Evolutionary conservation across 2,797 vertebrate species (phyloP), one percentile per base, ranked within the genome.

Genomic region (Cottoperca gobio): DNA sequence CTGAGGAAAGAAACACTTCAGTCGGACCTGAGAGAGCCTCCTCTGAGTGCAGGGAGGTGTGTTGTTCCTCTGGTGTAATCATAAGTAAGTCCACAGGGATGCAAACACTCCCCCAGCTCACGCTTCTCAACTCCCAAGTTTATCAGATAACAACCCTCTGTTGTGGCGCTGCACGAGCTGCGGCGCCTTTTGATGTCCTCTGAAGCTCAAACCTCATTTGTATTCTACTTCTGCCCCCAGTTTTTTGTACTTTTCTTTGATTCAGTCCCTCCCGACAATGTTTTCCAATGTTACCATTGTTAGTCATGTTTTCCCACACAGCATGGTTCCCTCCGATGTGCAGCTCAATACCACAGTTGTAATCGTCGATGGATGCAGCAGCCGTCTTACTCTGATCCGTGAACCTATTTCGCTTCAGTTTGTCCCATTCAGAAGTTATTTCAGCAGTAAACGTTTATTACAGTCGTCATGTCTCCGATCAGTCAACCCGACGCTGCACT

Each of bases 241-340:
- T 83, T 75, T 88, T 76, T 76, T n/a, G n/a, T n/a, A 54, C 75
- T 69, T 65, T 40, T 53, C 88, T 88, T 86, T 91, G 73, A 90
- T 89, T 70, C 59, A 54, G 53, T 59, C 61, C 73, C 70, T 33
- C 82, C 73, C 23, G 12, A 69, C 76, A 78, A 69, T 70, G 72
- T 84, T 84, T 81, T 67, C 67, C 55, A 73, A 8, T 78, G 73
- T 89, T 88, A 87, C 88, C 81, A 81, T 78, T 85, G 86, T 87
- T 76, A 64, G 63, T 81, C 73, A 5, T 84, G 80, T 91, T 90
- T 88, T 91, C 73, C 73, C 72, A 53, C 86, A 49, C 86, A 86
- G 81, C 84, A 17, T 68, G 82, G 52, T 0, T 70, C 83, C 62
- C 75, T 89, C 71, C 8, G 8, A 57, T 80, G 82, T 67, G 64